Percentiles rank a stretch among this genome's conserved stretches.
These are phyloP conservation scores for Lucifuga dentata DNA, from an alignment of 2,113 vertebrate species.

Conservation along the genomic window DNA sequence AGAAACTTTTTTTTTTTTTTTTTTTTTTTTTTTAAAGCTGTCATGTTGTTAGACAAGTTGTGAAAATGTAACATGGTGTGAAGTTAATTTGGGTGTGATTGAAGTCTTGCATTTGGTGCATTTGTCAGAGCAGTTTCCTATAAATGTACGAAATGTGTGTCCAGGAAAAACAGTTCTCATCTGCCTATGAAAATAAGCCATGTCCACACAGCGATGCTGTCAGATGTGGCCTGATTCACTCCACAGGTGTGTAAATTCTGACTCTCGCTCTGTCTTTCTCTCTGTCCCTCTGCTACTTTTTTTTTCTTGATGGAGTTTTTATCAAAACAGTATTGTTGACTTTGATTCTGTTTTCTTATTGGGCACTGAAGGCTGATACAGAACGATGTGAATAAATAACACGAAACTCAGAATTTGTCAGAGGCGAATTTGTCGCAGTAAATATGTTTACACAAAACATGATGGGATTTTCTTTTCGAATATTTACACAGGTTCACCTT, in stretches of 20 bases:
- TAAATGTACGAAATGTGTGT: slow-evolving; percentile 35
- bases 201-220: slow-evolving; percentile 3
- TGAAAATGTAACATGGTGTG: slow-evolving; percentile 40
- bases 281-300: background rate
- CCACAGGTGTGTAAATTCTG: slow-evolving; percentile 38
- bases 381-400: no score
- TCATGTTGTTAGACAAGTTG: slow-evolving; percentile 48
- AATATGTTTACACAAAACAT: no score
- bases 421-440: no score
- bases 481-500: no score
- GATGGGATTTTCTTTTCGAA: no score
- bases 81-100: slow-evolving; percentile 32
- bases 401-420: no score
- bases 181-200: slow-evolving; percentile 55
- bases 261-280: slow-evolving; percentile 13
- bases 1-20: slow-evolving; percentile 26
- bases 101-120: slow-evolving; percentile 47
- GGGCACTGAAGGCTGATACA: no score
- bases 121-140: slow-evolving; percentile 43
- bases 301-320: slow-evolving; percentile 3
- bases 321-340: background rate
- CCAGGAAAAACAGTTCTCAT: slow-evolving; percentile 61
- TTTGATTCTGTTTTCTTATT: background rate
- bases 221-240: slow-evolving; percentile 22
- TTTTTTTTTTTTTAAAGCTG: no score